Percentiles rank a stretch among this genome's conserved stretches.
Evolutionary conservation across 2,797 vertebrate genomes (phyloP).

Genomic region (Podarcis lilfordi): DNA sequence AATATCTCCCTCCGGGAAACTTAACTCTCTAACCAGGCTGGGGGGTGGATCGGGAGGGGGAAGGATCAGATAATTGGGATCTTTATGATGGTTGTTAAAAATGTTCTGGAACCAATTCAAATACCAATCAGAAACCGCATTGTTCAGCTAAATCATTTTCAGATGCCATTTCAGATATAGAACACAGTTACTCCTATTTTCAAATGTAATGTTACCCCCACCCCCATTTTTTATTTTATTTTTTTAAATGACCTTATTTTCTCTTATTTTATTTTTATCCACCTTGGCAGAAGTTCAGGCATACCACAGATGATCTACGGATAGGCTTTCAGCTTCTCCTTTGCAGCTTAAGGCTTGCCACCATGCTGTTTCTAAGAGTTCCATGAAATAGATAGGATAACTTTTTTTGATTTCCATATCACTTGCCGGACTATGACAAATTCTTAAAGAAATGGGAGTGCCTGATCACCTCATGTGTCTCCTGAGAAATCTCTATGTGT

Average conservation of each 20-base stretch:
- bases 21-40: slow-evolving; percentile 74
- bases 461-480: no score
- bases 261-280: slow-evolving; percentile 84
- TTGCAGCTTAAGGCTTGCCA: slow-evolving; percentile 70
- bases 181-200: slow-evolving; percentile 91
- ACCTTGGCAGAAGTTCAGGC: slow-evolving; percentile 84
- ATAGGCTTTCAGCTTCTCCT: slow-evolving; percentile 82
- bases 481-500: no score
- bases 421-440: slow-evolving; percentile 53
- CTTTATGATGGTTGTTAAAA: slow-evolving; percentile 86
- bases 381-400: slow-evolving; percentile 66
- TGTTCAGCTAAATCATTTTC: slow-evolving; percentile 93
- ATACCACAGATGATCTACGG: slow-evolving; percentile 86
- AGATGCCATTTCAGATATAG: slow-evolving; percentile 90
- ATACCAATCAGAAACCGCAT: slow-evolving; percentile 91
- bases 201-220: slow-evolving; percentile 89
- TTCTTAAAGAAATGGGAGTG: no score
- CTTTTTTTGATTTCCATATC: slow-evolving; percentile 69
- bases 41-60: slow-evolving; percentile 53
- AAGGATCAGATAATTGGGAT: slow-evolving; percentile 87
- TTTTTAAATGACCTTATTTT: slow-evolving; percentile 66
- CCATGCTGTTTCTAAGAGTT: slow-evolving; percentile 61
- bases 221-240: not conserved
- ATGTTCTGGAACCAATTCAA: slow-evolving; percentile 87
- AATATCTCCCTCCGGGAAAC: slow-evolving; percentile 67